phyloP scores from a whole-genome alignment of 2,113 vertebrate genomes.

The Myotis brandtii region DNA sequence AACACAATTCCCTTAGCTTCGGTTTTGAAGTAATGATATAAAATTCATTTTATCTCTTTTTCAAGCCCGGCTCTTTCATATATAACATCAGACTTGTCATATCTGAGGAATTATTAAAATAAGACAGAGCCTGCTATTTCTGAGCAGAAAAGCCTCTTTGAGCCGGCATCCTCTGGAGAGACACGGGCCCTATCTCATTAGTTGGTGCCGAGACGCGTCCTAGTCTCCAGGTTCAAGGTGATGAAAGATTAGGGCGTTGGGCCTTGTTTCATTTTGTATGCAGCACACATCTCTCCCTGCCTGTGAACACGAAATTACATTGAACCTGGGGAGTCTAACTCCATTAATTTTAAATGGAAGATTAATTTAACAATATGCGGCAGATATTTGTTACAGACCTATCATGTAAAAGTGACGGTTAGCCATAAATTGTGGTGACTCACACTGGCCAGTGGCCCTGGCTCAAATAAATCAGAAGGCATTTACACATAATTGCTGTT shows the following conservation, averaged over 20 bases:
- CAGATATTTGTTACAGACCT: slow-evolving; percentile 99
- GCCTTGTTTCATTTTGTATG: slow-evolving; percentile 96
- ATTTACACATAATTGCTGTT: slow-evolving; percentile 95
- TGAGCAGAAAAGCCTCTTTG: slow-evolving; percentile 90
- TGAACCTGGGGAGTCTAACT: slow-evolving; percentile 99
- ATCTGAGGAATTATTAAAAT: slow-evolving; percentile 94
- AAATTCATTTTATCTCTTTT: slow-evolving; percentile 94
- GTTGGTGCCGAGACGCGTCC: slow-evolving; percentile 95
- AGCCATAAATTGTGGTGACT: slow-evolving; percentile 96
- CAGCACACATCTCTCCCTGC: slow-evolving; percentile 91
- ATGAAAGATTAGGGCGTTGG: slow-evolving; percentile 99
- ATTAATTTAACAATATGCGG: slow-evolving; percentile 99
- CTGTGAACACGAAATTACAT: slow-evolving; percentile 99
- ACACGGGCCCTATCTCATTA: slow-evolving; percentile 98
- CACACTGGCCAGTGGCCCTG: slow-evolving; percentile 90
- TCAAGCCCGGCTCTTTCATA: slow-evolving; percentile 89
- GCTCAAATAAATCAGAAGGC: slow-evolving; percentile 95
- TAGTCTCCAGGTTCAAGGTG: slow-evolving; percentile 99
- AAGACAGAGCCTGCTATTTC: slow-evolving; percentile 88
- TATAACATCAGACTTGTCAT: slow-evolving; percentile 93
- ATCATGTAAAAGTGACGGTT: slow-evolving; percentile 99
- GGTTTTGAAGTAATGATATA: slow-evolving; percentile 94
- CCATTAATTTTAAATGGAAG: slow-evolving; percentile 99
- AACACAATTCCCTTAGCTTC: slow-evolving; percentile 90
- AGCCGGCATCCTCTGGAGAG: slow-evolving; percentile 91